These are phyloP conservation scores for Neogobius melanostomus DNA, from an alignment of 2,113 vertebrate genomes.

Conservation along the genomic window DNA sequence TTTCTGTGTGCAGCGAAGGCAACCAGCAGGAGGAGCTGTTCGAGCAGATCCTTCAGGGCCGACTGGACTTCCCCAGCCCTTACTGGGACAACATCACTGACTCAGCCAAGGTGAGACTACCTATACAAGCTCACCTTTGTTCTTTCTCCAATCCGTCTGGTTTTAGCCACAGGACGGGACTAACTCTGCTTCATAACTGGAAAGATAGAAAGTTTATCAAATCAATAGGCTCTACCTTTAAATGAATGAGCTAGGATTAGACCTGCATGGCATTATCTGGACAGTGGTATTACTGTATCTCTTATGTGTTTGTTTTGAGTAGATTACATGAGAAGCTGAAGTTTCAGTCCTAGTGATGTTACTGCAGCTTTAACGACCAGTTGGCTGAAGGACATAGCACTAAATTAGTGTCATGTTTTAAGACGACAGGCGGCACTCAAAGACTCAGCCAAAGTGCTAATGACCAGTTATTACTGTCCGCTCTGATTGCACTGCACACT, in stretches of 20 bases:
- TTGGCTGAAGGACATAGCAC: constrained; percentile 24
- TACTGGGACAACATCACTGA: constrained; percentile 98
- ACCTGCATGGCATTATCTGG: too few relatives aligned
- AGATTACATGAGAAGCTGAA: neutral
- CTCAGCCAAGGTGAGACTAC: constrained; percentile 85
- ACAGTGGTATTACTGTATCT: neutral
- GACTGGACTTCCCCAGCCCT: constrained; percentile 91
- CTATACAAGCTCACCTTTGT: neutral
- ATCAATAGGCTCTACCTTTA: too few relatives aligned
- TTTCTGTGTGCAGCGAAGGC: constrained; percentile 82
- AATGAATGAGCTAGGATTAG: too few relatives aligned
- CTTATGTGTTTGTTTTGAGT: neutral
- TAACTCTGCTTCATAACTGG: too few relatives aligned
- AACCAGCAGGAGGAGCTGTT: constrained; percentile 96
- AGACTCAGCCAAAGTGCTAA: constrained; percentile 39
- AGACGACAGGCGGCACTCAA: constrained; percentile 35
- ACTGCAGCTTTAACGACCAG: constrained; percentile 20
- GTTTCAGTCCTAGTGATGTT: neutral
- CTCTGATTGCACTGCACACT: constrained; percentile 9
- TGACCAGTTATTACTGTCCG: constrained; percentile 34
- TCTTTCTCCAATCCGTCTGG: too few relatives aligned
- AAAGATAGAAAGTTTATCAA: too few relatives aligned
- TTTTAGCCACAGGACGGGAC: too few relatives aligned
- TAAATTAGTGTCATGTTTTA: constrained; percentile 50
- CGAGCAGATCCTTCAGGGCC: constrained; percentile 93